Percentiles rank a stretch among this genome's conserved stretches.
Conservation (phyloP, 2,888 invertebrate species). For the Stenotaenia linearis region DNA sequence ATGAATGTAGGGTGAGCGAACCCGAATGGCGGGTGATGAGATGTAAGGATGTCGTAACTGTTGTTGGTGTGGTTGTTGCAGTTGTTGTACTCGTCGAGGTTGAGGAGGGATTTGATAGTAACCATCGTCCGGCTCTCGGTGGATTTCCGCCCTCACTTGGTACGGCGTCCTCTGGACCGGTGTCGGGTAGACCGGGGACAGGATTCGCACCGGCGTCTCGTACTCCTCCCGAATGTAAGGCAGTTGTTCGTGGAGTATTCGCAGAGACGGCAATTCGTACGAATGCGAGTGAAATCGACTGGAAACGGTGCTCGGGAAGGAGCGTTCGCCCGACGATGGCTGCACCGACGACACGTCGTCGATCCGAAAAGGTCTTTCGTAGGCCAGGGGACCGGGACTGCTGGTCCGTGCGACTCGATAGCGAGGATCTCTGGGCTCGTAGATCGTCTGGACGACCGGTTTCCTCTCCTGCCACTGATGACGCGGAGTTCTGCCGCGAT, state of each 20-base stretch:
- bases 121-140: conserved; percentile 29
- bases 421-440: conserved; percentile 39
- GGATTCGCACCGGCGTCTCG: background rate
- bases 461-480: conserved; percentile 38
- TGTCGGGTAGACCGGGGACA: background rate
- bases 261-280: conserved; percentile 62
- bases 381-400: conserved; percentile 41
- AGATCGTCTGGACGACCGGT: conserved; percentile 37
- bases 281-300: conserved; percentile 40
- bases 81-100: conserved; percentile 28
- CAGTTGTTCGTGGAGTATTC: conserved; percentile 58
- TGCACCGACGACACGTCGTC: conserved; percentile 76
- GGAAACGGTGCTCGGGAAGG: conserved; percentile 59
- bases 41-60: background rate
- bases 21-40: conserved; percentile 58
- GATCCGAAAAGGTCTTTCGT: conserved; percentile 38
- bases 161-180: background rate
- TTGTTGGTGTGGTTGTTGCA: conserved; percentile 16
- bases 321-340: conserved; percentile 68
- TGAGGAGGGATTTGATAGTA: conserved; percentile 35
- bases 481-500: conserved; percentile 36
- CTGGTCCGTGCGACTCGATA: conserved; percentile 40
- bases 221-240: conserved; percentile 36
- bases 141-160: conserved; percentile 30
- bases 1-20: conserved; percentile 34